phyloP scores from a whole-genome alignment of 2,113 vertebrate genomes.

The Elaphurus davidianus region DNA sequence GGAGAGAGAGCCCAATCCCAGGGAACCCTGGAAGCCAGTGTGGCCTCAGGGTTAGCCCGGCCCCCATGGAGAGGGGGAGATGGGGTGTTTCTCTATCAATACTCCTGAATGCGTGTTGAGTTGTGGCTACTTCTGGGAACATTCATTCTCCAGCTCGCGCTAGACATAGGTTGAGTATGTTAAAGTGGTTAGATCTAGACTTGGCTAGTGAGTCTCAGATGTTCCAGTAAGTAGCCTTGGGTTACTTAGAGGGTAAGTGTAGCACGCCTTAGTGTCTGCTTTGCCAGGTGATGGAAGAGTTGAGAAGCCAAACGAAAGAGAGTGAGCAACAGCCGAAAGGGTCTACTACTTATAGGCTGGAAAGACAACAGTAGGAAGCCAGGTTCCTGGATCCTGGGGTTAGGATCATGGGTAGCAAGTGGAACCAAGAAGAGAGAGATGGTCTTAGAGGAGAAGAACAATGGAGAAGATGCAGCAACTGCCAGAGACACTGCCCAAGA shows the following conservation, averaged over 20 bases:
- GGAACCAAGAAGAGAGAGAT: neutral
- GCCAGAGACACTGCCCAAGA: neutral
- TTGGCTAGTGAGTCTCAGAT: neutral
- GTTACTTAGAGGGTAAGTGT: neutral
- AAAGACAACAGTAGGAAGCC: neutral
- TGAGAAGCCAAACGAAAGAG: neutral
- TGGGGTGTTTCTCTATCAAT: neutral
- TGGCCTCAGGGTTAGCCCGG: neutral
- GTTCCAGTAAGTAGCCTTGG: neutral
- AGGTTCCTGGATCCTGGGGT: neutral
- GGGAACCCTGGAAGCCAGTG: neutral
- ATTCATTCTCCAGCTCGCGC: neutral
- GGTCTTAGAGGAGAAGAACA: neutral
- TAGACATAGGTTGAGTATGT: neutral
- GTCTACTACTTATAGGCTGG: neutral
- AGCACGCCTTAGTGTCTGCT: neutral
- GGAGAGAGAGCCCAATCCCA: neutral
- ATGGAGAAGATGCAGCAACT: neutral
- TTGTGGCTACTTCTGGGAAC: neutral
- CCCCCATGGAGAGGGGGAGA: neutral
- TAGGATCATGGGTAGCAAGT: neutral
- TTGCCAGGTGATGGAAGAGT: neutral
- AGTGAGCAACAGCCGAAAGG: neutral
- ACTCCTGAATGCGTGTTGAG: neutral
- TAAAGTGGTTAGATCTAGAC: neutral